phyloP scores from a whole-genome alignment of 2,797 vertebrate genomes.

The Sebastes jordani region DNA sequence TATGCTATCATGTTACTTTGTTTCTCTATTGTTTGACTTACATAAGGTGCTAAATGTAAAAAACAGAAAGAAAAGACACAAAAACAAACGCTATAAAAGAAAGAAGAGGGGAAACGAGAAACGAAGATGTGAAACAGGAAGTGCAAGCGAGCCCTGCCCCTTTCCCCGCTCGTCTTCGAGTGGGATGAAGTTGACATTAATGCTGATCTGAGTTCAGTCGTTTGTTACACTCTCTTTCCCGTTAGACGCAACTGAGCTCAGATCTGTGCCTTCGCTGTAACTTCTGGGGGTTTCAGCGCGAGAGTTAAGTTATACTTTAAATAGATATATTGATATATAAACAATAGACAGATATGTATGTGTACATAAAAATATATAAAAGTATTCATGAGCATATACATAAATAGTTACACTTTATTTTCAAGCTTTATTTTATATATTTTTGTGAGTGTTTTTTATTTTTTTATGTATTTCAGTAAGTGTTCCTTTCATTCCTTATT shows the following conservation, averaged over 20 bases:
- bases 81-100: conserved; percentile 56
- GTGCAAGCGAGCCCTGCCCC: conserved; percentile 49
- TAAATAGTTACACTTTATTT: conserved; percentile 83
- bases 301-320: conserved; percentile 76
- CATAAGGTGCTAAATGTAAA: conserved; percentile 94
- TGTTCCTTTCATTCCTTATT: conserved; percentile 65
- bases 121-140: conserved; percentile 46
- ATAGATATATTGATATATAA: conserved; percentile 81
- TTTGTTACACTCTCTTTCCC: conserved; percentile 1
- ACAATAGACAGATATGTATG: conserved; percentile 72
- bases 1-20: conserved; percentile 85
- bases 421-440: conserved; percentile 81
- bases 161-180: neutral
- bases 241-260: conserved; percentile 30
- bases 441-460: conserved; percentile 65
- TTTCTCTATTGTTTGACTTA: conserved; percentile 87
- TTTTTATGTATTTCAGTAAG: conserved; percentile 48
- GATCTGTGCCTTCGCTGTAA: conserved; percentile 48
- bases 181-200: conserved; percentile 33
- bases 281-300: conserved; percentile 37
- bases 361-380: conserved; percentile 80
- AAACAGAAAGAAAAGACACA: conserved; percentile 74
- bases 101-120: conserved; percentile 19
- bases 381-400: conserved; percentile 80
- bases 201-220: conserved; percentile 39